Base-by-base conservation (phyloP, 2,797 vertebrate species). In the Arremon aurantiirostris region DNA sequence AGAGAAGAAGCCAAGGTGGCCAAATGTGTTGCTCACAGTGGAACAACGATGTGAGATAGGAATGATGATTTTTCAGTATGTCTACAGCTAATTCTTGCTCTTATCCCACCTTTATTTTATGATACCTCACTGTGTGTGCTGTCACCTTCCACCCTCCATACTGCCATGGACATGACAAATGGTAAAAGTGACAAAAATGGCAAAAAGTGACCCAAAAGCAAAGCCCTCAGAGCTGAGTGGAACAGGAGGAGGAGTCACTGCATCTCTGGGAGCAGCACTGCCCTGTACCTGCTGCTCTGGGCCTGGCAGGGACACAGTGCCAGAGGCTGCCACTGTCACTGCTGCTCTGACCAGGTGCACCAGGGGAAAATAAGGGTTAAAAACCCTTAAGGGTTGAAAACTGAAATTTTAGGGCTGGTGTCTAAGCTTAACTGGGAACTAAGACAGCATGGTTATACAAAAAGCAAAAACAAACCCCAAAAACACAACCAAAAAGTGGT, bases 261-360 rank as follows among this genome's bases (percentile, higher is more conserved):
- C 64, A 32, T 35, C 63, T 64, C 5, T 24, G 55, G 68, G 37
- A 82, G n/a, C 0, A 68, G 39, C n/a, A 11, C 8, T 61, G 30
- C 35, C 14, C 22, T 44, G 15, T 2, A 18, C 37, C 5, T 2
- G 35, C 23, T 63, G 41, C 39, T 66, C 66, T 19, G 18, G 32
- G 34, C 17, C 69, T 63, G n/a, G n/a, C 83, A 77, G 49, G 21
- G 77, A 5, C 11, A 35, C 0, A 0, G 0, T 52, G 41, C 41
- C 78, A 78, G 15, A 23, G 15, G 49, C 18, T 65, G 39, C 22
- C 41, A 12, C 77, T 41, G 35, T 7, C 24, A 19, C 7, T 47
- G 28, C 39, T 11, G 14, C 47, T 77, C 50, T 46, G 15, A 10
- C 27, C 26, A 71, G 34, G 12, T 7, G 41, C 11, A 68, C 64